Evolutionary conservation across 2,113 vertebrate genomes (phyloP), one percentile per base, ranked within the genome.

Genomic region (Cranoglanis bouderius): DNA sequence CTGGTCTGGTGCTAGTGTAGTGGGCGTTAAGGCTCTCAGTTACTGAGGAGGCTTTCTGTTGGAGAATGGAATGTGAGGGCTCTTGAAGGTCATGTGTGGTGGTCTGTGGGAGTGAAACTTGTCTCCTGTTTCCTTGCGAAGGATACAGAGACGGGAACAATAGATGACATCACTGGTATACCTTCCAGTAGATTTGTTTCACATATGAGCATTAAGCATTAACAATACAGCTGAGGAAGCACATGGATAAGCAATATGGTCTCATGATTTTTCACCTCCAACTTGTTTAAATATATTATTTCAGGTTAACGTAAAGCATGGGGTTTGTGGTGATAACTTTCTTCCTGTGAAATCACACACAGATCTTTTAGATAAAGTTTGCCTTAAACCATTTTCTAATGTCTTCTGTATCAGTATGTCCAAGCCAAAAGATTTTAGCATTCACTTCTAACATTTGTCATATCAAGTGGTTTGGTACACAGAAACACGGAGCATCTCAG

Each of bases 131-230:
- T 92, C 90, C 82, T 88, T 43, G 53, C 40, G 72, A 91, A 92
- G 88, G 90, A 92, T 92, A 87, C 87, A 87, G 80, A 49, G 78
- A 89, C 89, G 9, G 86, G 81, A 95, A 94, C 93, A 95, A 95
- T 94, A 88, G 91, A 91, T 86, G 19, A 92, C 93, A 92, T 94
- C 93, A 94, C 94, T 43, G 55, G 89, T 88, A 88, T 89, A 82
- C 90, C 88, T 91, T 91, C 92, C 90, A 91, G 93, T 85, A 93
- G 94, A 94, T 94, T 90, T 91, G 92, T 95, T 94, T 93, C 93
- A 92, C 91, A 91, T 93, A 93, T 95, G 94, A 94, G 93, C 91
- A 92, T 90, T 89, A 92, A 94, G 94, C 94, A 95, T 94, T 94
- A 59, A 75, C 72, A 32, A 21, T 16, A 38, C 18, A 84, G 51